Evolutionary conservation across 2,113 vertebrate species (phyloP).

Genomic region (Platysternon megacephalum): DNA sequence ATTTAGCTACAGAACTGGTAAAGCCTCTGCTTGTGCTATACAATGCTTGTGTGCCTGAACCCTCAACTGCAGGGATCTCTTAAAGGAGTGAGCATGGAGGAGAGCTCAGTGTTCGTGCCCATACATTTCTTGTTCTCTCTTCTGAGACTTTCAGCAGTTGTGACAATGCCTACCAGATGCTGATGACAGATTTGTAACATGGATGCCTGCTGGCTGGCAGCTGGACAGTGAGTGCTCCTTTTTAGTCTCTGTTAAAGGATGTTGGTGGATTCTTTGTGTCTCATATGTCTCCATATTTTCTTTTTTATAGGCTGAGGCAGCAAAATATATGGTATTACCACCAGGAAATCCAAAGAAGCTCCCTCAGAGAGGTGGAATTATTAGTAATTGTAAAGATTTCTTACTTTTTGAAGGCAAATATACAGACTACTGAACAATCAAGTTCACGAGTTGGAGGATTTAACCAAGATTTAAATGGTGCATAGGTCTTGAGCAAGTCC

Average conservation of each 20-base stretch:
- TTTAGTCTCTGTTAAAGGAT: not conserved
- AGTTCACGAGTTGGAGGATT: not conserved
- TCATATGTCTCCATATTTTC: not conserved
- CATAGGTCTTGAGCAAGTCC: not conserved
- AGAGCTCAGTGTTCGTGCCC: not conserved
- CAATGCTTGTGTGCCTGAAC: not conserved
- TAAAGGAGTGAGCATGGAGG: accelerated
- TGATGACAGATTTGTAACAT: accelerated
- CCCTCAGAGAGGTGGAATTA: not conserved
- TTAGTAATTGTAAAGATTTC: not conserved
- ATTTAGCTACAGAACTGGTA: not conserved
- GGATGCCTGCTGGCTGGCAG: not conserved
- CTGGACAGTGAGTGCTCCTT: not conserved
- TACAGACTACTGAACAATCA: slow-evolving; percentile 14
- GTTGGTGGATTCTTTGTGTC: not conserved
- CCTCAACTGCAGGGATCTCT: accelerated
- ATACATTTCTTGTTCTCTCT: not conserved
- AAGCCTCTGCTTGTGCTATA: accelerated
- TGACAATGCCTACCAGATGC: not conserved
- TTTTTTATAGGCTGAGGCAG: not conserved
- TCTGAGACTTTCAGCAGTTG: not conserved
- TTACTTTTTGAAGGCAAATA: not conserved
- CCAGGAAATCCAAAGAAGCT: not conserved
- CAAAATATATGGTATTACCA: not conserved
- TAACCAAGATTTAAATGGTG: slow-evolving; percentile 47